A percentile compares a stretch with the other conserved stretches of the same genome.
phyloP scores from a whole-genome alignment of 2,113 vertebrate genomes.

The Abramis brama region DNA sequence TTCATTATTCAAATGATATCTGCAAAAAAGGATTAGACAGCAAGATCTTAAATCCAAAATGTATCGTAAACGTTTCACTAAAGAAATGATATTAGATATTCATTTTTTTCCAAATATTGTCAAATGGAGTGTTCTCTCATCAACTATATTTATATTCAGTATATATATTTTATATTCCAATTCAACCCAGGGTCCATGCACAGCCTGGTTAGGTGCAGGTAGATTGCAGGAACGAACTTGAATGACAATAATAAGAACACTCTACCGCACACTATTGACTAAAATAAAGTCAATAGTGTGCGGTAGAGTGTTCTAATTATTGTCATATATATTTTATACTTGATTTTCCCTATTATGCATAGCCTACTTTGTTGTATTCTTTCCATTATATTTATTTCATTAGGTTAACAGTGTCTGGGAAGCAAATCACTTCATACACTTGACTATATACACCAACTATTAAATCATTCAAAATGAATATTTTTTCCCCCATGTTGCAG shows the following conservation, averaged over 20 bases:
- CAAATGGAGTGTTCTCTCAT: neutral
- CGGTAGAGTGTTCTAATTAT: no score
- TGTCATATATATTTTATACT: neutral
- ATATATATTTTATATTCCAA: neutral
- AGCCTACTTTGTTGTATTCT: neutral
- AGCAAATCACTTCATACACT: neutral
- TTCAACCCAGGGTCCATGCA: no score
- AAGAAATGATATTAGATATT: neutral
- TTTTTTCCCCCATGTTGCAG: neutral
- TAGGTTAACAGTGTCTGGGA: neutral
- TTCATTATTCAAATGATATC: neutral
- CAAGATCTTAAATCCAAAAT: neutral
- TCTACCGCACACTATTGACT: no score
- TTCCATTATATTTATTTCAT: neutral
- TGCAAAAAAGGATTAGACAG: neutral
- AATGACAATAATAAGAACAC: no score
- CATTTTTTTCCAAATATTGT: neutral
- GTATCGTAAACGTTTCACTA: neutral
- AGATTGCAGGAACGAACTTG: no score
- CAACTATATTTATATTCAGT: neutral
- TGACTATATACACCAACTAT: neutral
- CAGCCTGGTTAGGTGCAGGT: no score
- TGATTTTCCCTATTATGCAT: no score
- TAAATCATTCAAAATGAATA: neutral
- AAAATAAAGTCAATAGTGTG: no score